Base-by-base conservation (phyloP, 92 coral and sea anemone species). In the Porites rus region DNA sequence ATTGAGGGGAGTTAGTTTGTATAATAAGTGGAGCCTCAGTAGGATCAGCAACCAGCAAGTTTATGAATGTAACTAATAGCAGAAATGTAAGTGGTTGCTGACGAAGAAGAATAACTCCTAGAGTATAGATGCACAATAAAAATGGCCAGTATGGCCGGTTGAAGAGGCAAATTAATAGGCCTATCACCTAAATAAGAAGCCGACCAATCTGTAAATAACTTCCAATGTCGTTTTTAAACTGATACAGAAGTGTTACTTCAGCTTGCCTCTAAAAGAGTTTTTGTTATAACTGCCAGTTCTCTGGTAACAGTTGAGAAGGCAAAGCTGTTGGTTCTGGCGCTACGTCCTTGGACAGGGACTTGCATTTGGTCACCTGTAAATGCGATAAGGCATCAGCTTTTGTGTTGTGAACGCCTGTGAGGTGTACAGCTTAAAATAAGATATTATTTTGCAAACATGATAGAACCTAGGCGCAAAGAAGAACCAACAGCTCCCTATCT, bases 311-410 rank as follows among this genome's bases (percentile, higher is more conserved):
- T 19, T 81, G 87, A 12, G 12, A 24, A 19, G 87, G 87, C 43
- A 88, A 51, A 10, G 67, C 72, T 38, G 87, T 80, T n/a, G 91
- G 87, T 16, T 60, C 71, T 20, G 28, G 65, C 13, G 73, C 81
- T 58, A 58, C 65, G 31, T 82, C 85, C 21, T 63, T 61, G 12
- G 67, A 76, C 8, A 80, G 81, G 56, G 53, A 70, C 77, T 62
- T 81, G 91, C 81, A 88, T 69, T 81, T 81, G 74, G 56, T 63
- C 18, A 88, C 91, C 91, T 88, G 91, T 56, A 88, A 79, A 50
- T 79, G 83, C 77, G 87, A 88, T 19, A 87, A 65, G 1, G 69
- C 69, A 12, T 65, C 91, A 82, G 88, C 91, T 65, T 66, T 54
- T 14, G 51, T 72, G 78, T 88, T 88, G 8, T 22, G 28, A 31